Conservation (phyloP, 2,888 invertebrate genomes). For the Oxycera nigricornis region DNA sequence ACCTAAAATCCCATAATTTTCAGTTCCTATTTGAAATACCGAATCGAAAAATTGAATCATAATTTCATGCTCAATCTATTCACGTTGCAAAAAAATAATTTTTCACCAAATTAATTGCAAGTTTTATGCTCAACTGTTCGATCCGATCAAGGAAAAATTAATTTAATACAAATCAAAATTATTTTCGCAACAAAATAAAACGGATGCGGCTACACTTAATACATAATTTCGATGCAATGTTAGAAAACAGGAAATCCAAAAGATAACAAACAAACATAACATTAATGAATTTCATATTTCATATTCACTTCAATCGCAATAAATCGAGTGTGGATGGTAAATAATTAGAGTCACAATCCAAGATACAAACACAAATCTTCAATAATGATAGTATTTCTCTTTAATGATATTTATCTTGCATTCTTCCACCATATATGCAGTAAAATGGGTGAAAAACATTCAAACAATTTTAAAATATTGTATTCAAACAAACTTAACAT, state of each 20-base stretch:
- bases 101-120: not conserved
- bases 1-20: slow-evolving; percentile 3
- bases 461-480: slow-evolving; percentile 28
- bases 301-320: slow-evolving; percentile 28
- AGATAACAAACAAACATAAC: no score
- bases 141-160: slow-evolving; percentile 4
- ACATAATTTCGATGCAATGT: slow-evolving; percentile 41
- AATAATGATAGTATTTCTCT: slow-evolving; percentile 14
- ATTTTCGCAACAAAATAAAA: slow-evolving; percentile 7
- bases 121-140: not conserved
- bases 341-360: slow-evolving; percentile 20
- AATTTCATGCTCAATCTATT: not conserved
- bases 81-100: not conserved
- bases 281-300: slow-evolving; percentile 22
- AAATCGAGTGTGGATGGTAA: slow-evolving; percentile 21
- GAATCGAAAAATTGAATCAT: not conserved
- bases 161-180: not conserved
- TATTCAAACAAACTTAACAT: slow-evolving; percentile 41
- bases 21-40: no score
- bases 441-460: slow-evolving; percentile 30
- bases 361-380: slow-evolving; percentile 24
- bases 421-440: slow-evolving; percentile 35
- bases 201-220: slow-evolving; percentile 38
- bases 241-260: slow-evolving; percentile 40
- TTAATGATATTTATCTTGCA: slow-evolving; percentile 29